phyloP scores from a whole-genome alignment of 2,113 vertebrate species.

The Amphiprion percula region DNA sequence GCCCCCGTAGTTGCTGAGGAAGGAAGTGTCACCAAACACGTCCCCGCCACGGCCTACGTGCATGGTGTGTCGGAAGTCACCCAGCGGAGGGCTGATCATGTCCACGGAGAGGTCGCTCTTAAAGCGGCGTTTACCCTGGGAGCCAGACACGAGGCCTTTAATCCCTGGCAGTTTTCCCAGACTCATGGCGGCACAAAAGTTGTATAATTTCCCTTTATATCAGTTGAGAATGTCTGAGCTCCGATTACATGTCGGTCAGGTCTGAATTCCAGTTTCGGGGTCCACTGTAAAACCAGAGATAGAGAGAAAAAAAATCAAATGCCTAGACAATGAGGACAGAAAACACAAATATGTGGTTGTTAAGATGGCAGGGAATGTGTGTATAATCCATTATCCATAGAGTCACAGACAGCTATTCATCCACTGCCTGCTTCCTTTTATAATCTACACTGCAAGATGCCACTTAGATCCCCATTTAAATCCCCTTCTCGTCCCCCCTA shows the following conservation, averaged over 20 bases:
- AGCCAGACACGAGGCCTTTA: conserved; percentile 89
- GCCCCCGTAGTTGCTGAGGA: conserved; percentile 93
- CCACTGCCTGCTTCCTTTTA: conserved; percentile 10
- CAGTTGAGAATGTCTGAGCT: conserved; percentile 1
- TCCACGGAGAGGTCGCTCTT: conserved; percentile 91
- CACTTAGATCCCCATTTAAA: background rate
- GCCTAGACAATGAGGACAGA: conserved; percentile 29
- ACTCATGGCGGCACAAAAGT: conserved; percentile 85
- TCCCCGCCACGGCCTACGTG: conserved; percentile 95
- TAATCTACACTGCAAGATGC: conserved; percentile 14
- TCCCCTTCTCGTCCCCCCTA: background rate
- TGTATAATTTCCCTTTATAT: conserved; percentile 41
- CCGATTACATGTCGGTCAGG: conserved; percentile 44
- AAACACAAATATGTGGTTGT: conserved; percentile 47
- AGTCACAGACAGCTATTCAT: conserved; percentile 41
- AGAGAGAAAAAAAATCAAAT: conserved; percentile 18
- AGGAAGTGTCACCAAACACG: conserved; percentile 96
- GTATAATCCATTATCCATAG: conserved; percentile 66
- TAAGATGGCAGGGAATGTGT: conserved; percentile 61
- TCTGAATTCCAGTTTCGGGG: conserved; percentile 25
- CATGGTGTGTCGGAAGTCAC: conserved; percentile 97
- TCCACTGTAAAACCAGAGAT: conserved; percentile 58
- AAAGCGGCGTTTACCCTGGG: conserved; percentile 89
- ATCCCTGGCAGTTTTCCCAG: conserved; percentile 91
- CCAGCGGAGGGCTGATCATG: conserved; percentile 95